Conservation (phyloP, 2,888 invertebrate species). For the Calameuta idolon region DNA sequence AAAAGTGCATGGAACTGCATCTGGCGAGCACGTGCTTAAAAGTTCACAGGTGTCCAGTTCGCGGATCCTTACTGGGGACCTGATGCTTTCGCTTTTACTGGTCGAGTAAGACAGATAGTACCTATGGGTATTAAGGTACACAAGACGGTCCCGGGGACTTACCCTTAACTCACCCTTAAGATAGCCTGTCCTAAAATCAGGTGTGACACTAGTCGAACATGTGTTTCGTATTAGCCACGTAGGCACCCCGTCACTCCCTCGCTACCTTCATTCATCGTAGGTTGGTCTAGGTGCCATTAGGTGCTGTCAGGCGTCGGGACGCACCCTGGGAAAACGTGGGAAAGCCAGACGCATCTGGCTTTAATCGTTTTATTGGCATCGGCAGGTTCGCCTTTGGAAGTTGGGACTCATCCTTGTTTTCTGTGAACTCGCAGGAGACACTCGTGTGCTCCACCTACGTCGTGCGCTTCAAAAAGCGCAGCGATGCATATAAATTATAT, state of each 20-base stretch:
- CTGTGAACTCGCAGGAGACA: neutral
- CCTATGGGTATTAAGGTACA: neutral
- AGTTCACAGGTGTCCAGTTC: neutral
- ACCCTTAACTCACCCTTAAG: neutral
- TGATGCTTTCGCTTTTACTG: neutral
- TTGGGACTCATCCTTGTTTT: neutral
- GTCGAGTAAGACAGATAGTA: neutral
- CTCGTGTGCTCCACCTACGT: neutral
- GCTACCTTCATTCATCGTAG: conserved; percentile 2
- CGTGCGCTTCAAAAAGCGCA: neutral
- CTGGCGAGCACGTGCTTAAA: conserved; percentile 19
- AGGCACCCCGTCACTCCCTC: conserved; percentile 9
- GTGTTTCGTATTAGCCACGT: conserved; percentile 57
- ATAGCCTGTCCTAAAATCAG: conserved; percentile 29
- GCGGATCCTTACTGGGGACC: neutral
- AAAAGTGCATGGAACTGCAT: neutral
- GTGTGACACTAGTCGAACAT: conserved; percentile 41
- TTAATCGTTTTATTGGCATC: conserved; percentile 54
- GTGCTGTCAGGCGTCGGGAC: conserved; percentile 29
- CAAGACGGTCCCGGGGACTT: neutral
- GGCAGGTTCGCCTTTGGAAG: neutral
- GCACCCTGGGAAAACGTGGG: conserved; percentile 41
- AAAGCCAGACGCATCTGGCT: conserved; percentile 40
- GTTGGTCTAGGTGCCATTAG: conserved; percentile 14
- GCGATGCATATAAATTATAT: neutral